Evolutionary conservation across 2,888 invertebrate species (phyloP).

Genomic region (Cosmia trapezina): DNA sequence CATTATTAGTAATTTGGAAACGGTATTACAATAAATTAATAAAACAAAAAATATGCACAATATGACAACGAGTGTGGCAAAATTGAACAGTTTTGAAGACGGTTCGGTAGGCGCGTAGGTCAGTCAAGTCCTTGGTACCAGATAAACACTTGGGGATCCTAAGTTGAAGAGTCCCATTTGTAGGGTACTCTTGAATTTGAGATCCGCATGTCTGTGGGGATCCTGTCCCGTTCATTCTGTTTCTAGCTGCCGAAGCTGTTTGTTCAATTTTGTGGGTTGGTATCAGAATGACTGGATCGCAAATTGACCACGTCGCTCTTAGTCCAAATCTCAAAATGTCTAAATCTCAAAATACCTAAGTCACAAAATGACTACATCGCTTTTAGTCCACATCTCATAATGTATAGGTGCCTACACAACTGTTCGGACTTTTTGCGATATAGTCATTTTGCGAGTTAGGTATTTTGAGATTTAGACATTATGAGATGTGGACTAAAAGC

Average conservation of each 20-base stretch:
- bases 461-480: too few relatives aligned
- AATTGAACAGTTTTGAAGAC: constrained; percentile 69
- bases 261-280: constrained; percentile 72
- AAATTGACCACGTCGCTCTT: too few relatives aligned
- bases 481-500: too few relatives aligned
- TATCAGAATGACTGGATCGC: too few relatives aligned
- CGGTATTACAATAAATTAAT: constrained; percentile 85
- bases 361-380: too few relatives aligned
- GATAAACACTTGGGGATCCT: constrained; percentile 29
- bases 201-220: constrained; percentile 34
- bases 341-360: too few relatives aligned
- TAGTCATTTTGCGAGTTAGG: too few relatives aligned
- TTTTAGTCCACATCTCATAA: too few relatives aligned
- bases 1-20: constrained; percentile 82
- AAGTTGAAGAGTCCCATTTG: constrained; percentile 16
- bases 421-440: too few relatives aligned
- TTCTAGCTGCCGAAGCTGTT: constrained; percentile 68
- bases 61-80: constrained; percentile 71
- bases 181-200: neutral
- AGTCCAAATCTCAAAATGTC: too few relatives aligned
- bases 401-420: too few relatives aligned
- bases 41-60: constrained; percentile 85
- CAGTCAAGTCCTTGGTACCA: constrained; percentile 62
- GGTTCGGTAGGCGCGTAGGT: constrained; percentile 58
- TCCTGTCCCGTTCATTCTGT: constrained; percentile 39